phyloP scores from a whole-genome alignment of 2,797 vertebrate genomes.

The Microtus californicus region DNA sequence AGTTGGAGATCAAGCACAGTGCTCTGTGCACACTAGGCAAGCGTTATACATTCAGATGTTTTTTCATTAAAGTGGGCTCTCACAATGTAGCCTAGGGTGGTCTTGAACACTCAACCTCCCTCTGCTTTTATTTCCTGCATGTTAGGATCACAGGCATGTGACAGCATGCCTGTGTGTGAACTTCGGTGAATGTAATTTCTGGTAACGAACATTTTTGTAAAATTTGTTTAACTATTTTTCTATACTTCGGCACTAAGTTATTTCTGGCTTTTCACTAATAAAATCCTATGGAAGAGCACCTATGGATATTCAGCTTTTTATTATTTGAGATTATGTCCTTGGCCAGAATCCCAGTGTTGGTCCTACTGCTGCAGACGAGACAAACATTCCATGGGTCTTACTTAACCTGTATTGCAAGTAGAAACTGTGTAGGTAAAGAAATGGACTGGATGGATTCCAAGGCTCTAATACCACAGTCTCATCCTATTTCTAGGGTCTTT shows the following conservation, averaged over 20 bases:
- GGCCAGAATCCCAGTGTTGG: background rate
- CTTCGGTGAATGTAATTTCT: conserved; percentile 32
- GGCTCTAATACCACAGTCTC: background rate
- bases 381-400: conserved; percentile 37
- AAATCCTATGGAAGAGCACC: conserved; percentile 19
- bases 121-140: background rate
- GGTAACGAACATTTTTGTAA: conserved; percentile 1
- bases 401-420: background rate
- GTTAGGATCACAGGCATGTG: background rate
- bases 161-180: background rate
- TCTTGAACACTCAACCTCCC: no score
- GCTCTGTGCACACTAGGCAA: background rate
- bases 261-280: conserved; percentile 42
- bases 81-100: background rate
- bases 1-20: background rate
- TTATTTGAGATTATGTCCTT: conserved; percentile 40
- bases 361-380: background rate
- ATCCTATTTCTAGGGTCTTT: background rate
- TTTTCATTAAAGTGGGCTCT: background rate
- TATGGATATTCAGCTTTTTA: background rate
- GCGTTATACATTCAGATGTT: background rate
- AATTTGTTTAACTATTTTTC: background rate
- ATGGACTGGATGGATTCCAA: background rate
- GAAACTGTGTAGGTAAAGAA: background rate
- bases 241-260: background rate